Percentiles rank a stretch among this genome's conserved stretches.
Conservation (phyloP, 2,888 invertebrate species). For the Netelia inedita region DNA sequence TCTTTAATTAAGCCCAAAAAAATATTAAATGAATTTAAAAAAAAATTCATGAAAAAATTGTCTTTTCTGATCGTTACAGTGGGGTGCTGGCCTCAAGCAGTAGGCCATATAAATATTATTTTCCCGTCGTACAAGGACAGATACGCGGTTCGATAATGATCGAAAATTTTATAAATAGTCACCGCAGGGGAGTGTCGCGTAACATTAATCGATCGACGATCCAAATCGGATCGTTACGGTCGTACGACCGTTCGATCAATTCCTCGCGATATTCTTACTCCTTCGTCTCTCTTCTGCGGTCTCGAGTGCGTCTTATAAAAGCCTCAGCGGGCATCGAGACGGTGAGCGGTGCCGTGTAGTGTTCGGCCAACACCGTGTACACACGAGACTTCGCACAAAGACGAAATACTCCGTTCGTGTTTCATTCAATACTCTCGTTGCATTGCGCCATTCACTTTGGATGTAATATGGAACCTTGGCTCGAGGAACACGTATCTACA, state of each 20-base stretch:
- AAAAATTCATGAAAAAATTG: no score
- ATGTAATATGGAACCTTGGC: conserved; percentile 60
- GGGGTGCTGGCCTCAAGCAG: neutral
- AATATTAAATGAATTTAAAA: no score
- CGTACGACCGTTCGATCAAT: conserved; percentile 55
- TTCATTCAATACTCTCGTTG: conserved; percentile 70
- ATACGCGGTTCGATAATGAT: neutral
- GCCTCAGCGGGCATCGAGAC: conserved; percentile 31
- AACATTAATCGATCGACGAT: conserved; percentile 46
- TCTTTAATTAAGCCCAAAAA: no score
- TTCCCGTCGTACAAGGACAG: neutral
- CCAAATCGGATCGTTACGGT: conserved; percentile 65
- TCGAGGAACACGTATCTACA: neutral
- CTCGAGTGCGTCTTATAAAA: conserved; percentile 34
- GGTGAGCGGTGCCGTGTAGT: neutral
- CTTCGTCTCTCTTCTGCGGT: conserved; percentile 32
- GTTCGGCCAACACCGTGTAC: conserved; percentile 4
- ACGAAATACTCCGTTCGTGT: conserved; percentile 66
- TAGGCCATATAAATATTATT: neutral
- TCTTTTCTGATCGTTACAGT: neutral
- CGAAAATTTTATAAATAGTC: conserved; percentile 9
- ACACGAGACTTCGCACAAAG: conserved; percentile 37
- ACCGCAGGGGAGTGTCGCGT: neutral
- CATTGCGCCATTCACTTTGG: conserved; percentile 67
- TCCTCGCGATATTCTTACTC: conserved; percentile 22